Conservation (phyloP, 2,888 invertebrate species). For the Antheraea assamensis region DNA sequence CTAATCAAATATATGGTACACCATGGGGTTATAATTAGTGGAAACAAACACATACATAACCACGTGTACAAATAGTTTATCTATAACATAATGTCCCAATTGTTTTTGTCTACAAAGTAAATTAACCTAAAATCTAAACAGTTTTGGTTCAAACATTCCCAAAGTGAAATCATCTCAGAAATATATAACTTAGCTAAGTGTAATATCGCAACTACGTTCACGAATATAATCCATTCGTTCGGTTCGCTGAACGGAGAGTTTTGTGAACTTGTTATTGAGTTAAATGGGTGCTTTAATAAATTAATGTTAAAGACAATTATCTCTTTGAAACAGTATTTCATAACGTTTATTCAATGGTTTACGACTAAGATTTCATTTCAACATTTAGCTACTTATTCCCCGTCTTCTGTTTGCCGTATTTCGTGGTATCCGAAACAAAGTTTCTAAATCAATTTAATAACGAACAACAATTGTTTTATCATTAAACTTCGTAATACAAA, state of each 20-base stretch:
- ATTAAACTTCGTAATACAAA: not conserved
- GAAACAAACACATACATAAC: too few species aligned
- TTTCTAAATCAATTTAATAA: not conserved
- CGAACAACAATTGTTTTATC: not conserved
- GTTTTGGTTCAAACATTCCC: not conserved
- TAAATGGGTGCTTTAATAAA: not conserved
- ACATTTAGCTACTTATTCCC: not conserved
- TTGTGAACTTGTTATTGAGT: constrained; percentile 6
- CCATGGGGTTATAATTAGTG: too few species aligned
- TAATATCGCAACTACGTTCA: not conserved
- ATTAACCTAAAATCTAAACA: not conserved
- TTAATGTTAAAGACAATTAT: constrained; percentile 20
- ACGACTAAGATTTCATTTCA: not conserved
- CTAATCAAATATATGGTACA: too few species aligned
- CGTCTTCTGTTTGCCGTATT: not conserved
- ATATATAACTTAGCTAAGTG: not conserved
- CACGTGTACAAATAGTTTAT: too few species aligned
- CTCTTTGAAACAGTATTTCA: constrained; percentile 12
- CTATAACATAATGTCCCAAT: too few species aligned
- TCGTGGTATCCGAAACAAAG: not conserved
- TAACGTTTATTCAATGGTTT: not conserved
- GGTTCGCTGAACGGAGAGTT: not conserved
- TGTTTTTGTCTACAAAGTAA: too few species aligned
- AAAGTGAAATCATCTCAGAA: not conserved
- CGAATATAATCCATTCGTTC: constrained; percentile 1